Percentiles rank a stretch among this genome's conserved stretches.
These are phyloP conservation scores for Phaonia tiefii DNA, from an alignment of 2,888 invertebrate species.

Conservation along the genomic window DNA sequence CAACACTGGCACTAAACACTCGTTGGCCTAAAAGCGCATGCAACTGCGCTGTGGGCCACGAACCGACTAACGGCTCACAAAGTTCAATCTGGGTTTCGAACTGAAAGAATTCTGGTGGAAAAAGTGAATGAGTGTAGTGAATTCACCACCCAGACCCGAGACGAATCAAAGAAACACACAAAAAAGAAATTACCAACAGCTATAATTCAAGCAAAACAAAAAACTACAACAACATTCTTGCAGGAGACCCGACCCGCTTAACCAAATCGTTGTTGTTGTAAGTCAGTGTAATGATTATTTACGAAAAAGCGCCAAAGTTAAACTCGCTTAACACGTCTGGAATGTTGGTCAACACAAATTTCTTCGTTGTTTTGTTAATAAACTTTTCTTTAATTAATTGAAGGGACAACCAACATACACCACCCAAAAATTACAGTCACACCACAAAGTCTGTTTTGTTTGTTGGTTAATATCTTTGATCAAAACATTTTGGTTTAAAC, in stretches of 20 bases:
- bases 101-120: slow-evolving; percentile 16
- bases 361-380: slow-evolving; percentile 41
- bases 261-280: slow-evolving; percentile 51
- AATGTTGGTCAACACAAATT: slow-evolving; percentile 49
- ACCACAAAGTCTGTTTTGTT: slow-evolving; percentile 1
- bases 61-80: slow-evolving; percentile 50
- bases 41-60: slow-evolving; percentile 48
- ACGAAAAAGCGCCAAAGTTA: slow-evolving; percentile 35
- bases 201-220: no score
- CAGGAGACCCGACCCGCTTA: slow-evolving; percentile 5
- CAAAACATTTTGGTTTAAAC: slow-evolving; percentile 48
- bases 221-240: no score
- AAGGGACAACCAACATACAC: neutral
- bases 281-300: slow-evolving; percentile 48
- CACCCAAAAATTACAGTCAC: neutral
- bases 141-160: no score
- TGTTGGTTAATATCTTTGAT: slow-evolving; percentile 7
- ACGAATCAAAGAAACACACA: no score
- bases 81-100: slow-evolving; percentile 40
- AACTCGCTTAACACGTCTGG: slow-evolving; percentile 61
- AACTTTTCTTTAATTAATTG: slow-evolving; percentile 5
- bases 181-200: slow-evolving; percentile 24
- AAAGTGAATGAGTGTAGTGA: neutral
- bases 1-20: neutral
- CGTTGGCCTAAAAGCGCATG: slow-evolving; percentile 35